Base-by-base conservation (phyloP, 2,888 invertebrate species). In the Plebejus melissa region DNA sequence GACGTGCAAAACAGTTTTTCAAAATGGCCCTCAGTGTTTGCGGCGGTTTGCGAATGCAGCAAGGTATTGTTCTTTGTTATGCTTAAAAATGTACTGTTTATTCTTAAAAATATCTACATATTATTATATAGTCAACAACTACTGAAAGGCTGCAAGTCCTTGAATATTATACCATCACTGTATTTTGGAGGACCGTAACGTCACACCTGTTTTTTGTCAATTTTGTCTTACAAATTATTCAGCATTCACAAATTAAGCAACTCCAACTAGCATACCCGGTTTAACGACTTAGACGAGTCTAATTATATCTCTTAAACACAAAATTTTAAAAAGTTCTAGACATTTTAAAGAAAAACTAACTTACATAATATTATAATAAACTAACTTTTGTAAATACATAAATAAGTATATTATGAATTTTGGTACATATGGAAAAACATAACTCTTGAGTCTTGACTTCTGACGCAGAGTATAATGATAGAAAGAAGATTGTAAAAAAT, bases 1-100 rank as follows among this genome's bases (percentile, higher is more conserved):
- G 78, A 95, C 96, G 0, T 95, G 95, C 78, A 94, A 94, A 86
- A 88, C 94, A 41, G 94, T 94, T 2, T 95, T 96, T 81, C 84
- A 85, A 54, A 94, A 94, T 82, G 96, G 96, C 57, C 95, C 95
- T 0, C 88, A 90, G 79, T 82, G 83, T 79, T 79, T 94, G 0
- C 86, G 91, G 75, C 90, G 87, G 58, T 94, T 91, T 80, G 90
- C 95, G 22, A 89, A 83, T 28, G 79, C 86, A 69, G 94, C 94
- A 36, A 94, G 94, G 95, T 95, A 88, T 4, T 4, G 41, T 77
- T 50, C n/a, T 69, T 71, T 74, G 32, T n/a, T 32, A 41, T 38
- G 7, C n/a, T 11, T 16, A 36, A n/a, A 36, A 75, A n/a, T n/a
- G 4, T 41, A 22, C 9, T 46, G 46, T 46, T 11, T 11, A 46